Conservation (phyloP, 2,888 invertebrate genomes). For the Steinernema scapterisci region DNA sequence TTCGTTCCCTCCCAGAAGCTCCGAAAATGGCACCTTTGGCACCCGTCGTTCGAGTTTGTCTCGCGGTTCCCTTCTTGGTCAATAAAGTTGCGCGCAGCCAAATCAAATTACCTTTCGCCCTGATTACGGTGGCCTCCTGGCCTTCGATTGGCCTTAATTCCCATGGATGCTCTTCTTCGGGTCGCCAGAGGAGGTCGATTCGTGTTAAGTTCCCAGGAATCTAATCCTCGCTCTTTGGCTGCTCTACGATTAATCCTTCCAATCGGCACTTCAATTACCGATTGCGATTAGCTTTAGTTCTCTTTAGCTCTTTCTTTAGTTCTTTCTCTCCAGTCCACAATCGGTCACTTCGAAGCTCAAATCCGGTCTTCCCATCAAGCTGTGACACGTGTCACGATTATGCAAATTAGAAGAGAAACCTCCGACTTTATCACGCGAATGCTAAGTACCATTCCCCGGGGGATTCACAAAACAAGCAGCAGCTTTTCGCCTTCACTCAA, state of each 20-base stretch:
- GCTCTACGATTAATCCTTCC: background rate
- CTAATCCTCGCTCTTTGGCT: background rate
- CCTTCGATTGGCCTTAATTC: slow-evolving; percentile 27
- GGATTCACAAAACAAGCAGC: slow-evolving; percentile 16
- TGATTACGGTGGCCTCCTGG: slow-evolving; percentile 21
- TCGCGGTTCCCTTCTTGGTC: background rate
- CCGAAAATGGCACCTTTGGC: slow-evolving; percentile 22
- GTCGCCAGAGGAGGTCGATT: background rate
- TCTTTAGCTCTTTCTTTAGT: background rate
- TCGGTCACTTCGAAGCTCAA: background rate
- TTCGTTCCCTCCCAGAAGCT: background rate
- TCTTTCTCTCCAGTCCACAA: background rate
- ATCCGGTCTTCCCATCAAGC: background rate
- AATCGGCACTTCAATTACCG: slow-evolving; percentile 11
- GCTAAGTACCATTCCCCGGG: slow-evolving; percentile 31
- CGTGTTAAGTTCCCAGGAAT: slow-evolving; percentile 10
- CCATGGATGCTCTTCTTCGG: background rate
- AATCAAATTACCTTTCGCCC: slow-evolving; percentile 25
- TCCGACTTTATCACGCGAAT: slow-evolving; percentile 22
- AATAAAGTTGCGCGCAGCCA: background rate
- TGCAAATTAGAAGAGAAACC: slow-evolving; percentile 23
- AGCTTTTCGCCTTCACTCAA: slow-evolving; percentile 13
- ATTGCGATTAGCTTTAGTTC: background rate
- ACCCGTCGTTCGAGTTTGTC: background rate
- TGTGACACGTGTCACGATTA: slow-evolving; percentile 26